Conservation (phyloP, 2,113 vertebrate species). For the Myrmophylax atrothorax region DNA sequence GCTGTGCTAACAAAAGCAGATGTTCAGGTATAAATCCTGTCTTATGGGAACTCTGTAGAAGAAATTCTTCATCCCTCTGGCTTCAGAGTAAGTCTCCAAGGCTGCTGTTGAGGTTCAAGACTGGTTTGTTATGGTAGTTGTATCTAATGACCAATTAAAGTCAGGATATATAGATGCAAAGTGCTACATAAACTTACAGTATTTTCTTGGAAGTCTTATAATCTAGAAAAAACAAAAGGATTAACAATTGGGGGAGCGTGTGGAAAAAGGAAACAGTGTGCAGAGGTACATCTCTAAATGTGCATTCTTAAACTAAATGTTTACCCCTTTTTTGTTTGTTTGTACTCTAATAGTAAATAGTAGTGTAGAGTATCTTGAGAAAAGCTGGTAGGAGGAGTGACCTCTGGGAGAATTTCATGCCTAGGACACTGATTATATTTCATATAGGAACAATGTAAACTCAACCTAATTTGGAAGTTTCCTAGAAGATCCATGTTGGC, state of each 20-base stretch:
- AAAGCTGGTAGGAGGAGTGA: background rate
- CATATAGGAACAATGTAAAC: background rate
- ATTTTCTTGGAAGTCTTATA: background rate
- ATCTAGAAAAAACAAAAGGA: background rate
- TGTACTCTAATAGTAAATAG: background rate
- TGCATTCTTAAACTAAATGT: background rate
- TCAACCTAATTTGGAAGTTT: background rate
- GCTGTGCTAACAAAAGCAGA: conserved; percentile 1
- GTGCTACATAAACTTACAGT: background rate
- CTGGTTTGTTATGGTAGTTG: background rate
- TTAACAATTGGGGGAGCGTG: background rate
- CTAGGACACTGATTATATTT: background rate
- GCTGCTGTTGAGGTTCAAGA: background rate
- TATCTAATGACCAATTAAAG: background rate
- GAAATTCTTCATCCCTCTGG: background rate
- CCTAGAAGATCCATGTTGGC: background rate
- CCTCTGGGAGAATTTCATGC: background rate
- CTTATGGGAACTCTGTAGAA: background rate
- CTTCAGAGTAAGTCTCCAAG: background rate
- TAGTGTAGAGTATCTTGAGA: background rate
- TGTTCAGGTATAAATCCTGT: background rate
- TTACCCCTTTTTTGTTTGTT: background rate
- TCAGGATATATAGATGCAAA: background rate
- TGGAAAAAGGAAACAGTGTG: background rate
- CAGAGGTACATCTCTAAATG: background rate